phyloP scores from a whole-genome alignment of 2,888 invertebrate species.

The Drosophila multiciliata region DNA sequence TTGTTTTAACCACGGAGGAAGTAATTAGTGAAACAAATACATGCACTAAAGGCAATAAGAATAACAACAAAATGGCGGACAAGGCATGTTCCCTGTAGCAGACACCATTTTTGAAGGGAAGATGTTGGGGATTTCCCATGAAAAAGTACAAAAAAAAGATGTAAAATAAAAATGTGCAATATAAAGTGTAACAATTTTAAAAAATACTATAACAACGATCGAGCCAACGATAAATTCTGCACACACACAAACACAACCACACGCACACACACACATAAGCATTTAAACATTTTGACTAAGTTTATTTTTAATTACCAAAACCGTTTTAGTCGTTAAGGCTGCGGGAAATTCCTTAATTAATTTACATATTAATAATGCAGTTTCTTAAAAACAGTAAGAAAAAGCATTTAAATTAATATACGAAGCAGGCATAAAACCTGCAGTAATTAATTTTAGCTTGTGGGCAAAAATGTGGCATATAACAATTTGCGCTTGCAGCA shows the following conservation, averaged over 20 bases:
- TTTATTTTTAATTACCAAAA: constrained; percentile 79
- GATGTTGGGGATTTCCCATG: background rate
- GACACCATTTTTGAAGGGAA: background rate
- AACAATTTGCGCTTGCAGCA: constrained; percentile 18
- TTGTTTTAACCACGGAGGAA: constrained; percentile 83
- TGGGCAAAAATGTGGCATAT: constrained; percentile 6
- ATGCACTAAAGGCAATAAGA: constrained; percentile 54
- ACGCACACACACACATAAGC: constrained; percentile 18
- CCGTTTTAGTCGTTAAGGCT: constrained; percentile 50
- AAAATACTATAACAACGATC: constrained; percentile 59
- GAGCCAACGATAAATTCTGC: constrained; percentile 55
- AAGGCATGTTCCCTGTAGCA: constrained; percentile 12
- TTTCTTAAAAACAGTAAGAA: constrained; percentile 32
- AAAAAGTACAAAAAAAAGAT: constrained; percentile 15
- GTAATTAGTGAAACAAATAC: constrained; percentile 80
- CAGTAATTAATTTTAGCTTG: constrained; percentile 55
- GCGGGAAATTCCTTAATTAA: constrained; percentile 77
- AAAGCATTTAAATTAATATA: constrained; percentile 15
- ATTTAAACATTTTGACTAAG: constrained; percentile 60
- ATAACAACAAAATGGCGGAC: constrained; percentile 28
- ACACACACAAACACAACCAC: constrained; percentile 12
- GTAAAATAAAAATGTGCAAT: constrained; percentile 72
- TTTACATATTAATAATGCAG: constrained; percentile 81
- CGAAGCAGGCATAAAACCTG: constrained; percentile 46
- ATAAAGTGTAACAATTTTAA: constrained; percentile 69